These are phyloP conservation scores for Zosterops borbonicus DNA, from an alignment of 2,113 vertebrate species.

Conservation along the genomic window DNA sequence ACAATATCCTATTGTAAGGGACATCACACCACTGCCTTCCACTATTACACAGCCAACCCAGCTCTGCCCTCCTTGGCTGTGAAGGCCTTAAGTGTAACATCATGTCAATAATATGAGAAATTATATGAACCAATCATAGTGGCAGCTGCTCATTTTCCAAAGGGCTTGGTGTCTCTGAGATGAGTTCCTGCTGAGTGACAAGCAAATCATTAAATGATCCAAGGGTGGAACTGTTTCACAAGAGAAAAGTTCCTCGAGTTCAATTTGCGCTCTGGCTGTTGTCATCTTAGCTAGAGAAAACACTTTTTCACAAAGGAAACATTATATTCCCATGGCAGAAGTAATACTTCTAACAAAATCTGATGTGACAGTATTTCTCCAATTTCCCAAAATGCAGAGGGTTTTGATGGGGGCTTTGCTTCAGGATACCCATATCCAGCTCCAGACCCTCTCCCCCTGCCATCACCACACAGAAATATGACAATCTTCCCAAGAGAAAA, in stretches of 20 bases:
- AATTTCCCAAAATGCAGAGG: background rate
- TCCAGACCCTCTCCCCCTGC: background rate
- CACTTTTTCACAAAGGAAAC: background rate
- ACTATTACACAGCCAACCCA: background rate
- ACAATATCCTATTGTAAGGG: background rate
- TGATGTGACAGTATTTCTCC: background rate
- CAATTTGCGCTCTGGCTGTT: background rate
- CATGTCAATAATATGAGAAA: background rate
- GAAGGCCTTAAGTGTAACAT: background rate
- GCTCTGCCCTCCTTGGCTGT: background rate
- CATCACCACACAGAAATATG: background rate
- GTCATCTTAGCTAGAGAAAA: background rate
- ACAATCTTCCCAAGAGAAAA: background rate
- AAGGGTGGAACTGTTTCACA: background rate
- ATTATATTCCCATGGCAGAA: background rate
- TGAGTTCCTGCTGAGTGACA: background rate
- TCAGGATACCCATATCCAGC: background rate
- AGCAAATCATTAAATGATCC: background rate
- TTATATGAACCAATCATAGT: background rate
- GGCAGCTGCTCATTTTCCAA: conserved; percentile 8
- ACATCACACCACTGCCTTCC: background rate
- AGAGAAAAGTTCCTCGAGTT: background rate
- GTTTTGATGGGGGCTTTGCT: background rate
- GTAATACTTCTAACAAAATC: background rate
- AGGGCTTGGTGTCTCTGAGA: background rate